Percentiles rank a stretch among this genome's conserved stretches.
These are phyloP conservation scores for Neelides folsomi DNA, from an alignment of 2,888 invertebrate genomes.

Conservation along the genomic window DNA sequence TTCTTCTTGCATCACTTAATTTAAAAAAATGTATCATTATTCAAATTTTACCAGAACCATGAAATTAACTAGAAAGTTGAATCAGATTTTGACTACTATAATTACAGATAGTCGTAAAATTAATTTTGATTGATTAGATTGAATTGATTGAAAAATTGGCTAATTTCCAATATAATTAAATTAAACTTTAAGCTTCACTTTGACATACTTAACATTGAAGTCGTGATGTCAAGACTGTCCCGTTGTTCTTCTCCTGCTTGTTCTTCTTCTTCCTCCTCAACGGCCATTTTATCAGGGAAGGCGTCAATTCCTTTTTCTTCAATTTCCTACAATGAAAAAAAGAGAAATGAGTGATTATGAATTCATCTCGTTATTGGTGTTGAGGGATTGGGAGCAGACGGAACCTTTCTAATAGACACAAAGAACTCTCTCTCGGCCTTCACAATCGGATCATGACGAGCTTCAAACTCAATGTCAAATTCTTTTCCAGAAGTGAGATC, in stretches of 20 bases:
- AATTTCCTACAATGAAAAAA: slow-evolving; percentile 2
- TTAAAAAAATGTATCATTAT: no score
- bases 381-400: background rate
- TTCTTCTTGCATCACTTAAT: no score
- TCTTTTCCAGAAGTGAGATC: slow-evolving; percentile 8
- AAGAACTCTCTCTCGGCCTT: slow-evolving; percentile 14
- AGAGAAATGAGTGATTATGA: background rate
- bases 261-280: background rate
- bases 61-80: no score
- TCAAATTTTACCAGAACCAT: no score
- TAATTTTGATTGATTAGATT: background rate
- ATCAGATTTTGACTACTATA: no score
- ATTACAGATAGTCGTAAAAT: background rate
- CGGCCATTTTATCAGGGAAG: background rate
- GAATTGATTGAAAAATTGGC: background rate
- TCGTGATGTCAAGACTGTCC: background rate
- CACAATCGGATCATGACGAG: slow-evolving; percentile 9
- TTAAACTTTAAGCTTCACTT: no score
- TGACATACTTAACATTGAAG: no score
- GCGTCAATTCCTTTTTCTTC: slow-evolving; percentile 2
- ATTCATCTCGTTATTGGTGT: background rate
- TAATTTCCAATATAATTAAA: no score
- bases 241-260: background rate
- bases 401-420: slow-evolving; percentile 8
- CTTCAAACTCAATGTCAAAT: slow-evolving; percentile 14